Evolutionary conservation across 2,797 vertebrate species (phyloP), one percentile per base, ranked within the genome.

Genomic region (Crenichthys baileyi): DNA sequence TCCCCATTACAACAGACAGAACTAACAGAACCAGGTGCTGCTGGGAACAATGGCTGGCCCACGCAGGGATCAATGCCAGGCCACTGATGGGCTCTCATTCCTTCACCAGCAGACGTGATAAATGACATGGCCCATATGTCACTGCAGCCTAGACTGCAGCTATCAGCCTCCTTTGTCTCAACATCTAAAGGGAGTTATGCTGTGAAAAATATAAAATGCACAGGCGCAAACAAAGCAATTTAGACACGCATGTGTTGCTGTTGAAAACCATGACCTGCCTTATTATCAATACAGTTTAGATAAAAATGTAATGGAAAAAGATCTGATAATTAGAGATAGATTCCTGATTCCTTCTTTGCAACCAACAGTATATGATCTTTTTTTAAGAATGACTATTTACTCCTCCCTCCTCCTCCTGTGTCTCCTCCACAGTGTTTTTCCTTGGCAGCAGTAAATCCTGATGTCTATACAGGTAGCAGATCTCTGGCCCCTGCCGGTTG

Each of bases 11-110:
- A 95, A 96, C 96, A 93, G 89, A 85, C 94, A 91, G 94, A 96
- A 95, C 95, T 96, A 95, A 63, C 58, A 75, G 56, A 93, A 95
- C 91, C 95, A 95, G 95, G 95, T 96, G 96, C 93, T 94, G 91
- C 94, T 95, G 96, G 96, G 96, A 98, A 97, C 97, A 98, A 97
- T 97, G 96, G 96, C 94, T 75, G 90, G 87, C 93, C 93, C 94
- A 94, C 93, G 91, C 94, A 90, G 90, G 93, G 96, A 98, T 97
- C 97, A 96, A 98, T 98, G 97, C 95, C 94, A 97, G 96, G 96
- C 97, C 95, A 96, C 97, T 97, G 97, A 98, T 97, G 96, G 96
- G 94, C 95, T 96, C 97, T 97, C 97, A 96, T 96, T 98, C 97
- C 96, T 92, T 95, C 95, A 96, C 94, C 94, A 95, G 96, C 96